These are phyloP conservation scores for Dascillus cervinus DNA, from an alignment of 2,888 invertebrate genomes.

Conservation along the genomic window DNA sequence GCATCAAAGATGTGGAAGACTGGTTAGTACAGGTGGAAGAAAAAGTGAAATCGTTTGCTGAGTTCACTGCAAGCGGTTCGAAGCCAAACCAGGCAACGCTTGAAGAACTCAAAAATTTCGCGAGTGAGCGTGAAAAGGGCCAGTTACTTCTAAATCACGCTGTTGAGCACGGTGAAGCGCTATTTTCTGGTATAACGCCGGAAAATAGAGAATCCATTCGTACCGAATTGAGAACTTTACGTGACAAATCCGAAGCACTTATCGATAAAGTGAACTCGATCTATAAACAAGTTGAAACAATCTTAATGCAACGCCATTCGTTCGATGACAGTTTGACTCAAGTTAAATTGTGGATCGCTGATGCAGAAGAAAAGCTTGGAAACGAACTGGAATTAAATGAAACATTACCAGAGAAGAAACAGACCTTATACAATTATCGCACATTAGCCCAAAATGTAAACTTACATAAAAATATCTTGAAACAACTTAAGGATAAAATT, in stretches of 20 bases:
- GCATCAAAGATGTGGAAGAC: constrained; percentile 60
- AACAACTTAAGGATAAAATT: constrained; percentile 77
- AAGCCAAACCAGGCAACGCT: constrained; percentile 72
- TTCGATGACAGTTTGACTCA: constrained; percentile 89
- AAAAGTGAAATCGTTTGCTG: constrained; percentile 64
- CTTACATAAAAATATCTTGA: constrained; percentile 75
- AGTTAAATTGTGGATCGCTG: constrained; percentile 79
- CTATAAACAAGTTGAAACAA: constrained; percentile 81
- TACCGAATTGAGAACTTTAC: constrained; percentile 68
- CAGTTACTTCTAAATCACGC: constrained; percentile 70
- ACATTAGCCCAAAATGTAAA: constrained; percentile 78
- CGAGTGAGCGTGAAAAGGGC: constrained; percentile 69
- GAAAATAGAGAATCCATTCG: constrained; percentile 82
- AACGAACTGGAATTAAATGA: constrained; percentile 66
- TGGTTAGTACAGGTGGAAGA: constrained; percentile 74
- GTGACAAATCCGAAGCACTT: constrained; percentile 77
- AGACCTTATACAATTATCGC: constrained; percentile 73
- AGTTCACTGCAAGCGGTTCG: constrained; percentile 61
- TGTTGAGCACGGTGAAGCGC: constrained; percentile 78
- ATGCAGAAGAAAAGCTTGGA: constrained; percentile 66
- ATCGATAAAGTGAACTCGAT: constrained; percentile 78
- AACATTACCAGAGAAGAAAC: constrained; percentile 81
- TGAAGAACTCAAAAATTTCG: constrained; percentile 66
- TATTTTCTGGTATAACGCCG: constrained; percentile 77
- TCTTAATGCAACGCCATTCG: constrained; percentile 82